Percentiles rank a stretch among this genome's conserved stretches.
These are phyloP conservation scores for Diuraphis noxia DNA, from an alignment of 1,140 invertebrate species.

Conservation along the genomic window DNA sequence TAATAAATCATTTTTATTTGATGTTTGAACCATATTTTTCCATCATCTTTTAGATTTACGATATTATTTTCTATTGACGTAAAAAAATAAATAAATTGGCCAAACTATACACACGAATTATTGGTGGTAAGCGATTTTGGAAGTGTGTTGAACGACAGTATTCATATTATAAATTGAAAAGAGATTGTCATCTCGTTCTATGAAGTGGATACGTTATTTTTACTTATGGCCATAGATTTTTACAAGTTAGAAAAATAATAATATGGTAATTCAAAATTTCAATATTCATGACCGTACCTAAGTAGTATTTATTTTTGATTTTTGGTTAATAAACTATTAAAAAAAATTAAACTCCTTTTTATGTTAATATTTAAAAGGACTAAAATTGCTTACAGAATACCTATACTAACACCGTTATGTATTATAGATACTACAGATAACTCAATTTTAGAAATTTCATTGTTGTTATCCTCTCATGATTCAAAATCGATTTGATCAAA, in stretches of 20 bases:
- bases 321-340: too few relatives aligned
- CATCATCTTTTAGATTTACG: background rate
- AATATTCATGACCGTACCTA: background rate
- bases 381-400: background rate
- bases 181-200: background rate
- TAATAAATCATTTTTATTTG: background rate
- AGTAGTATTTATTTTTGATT: background rate
- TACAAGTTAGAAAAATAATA: background rate
- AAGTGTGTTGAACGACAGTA: background rate
- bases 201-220: background rate
- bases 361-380: background rate
- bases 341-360: background rate
- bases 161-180: slow-evolving; percentile 13
- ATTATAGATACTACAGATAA: background rate
- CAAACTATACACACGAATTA: background rate
- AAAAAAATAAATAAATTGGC: background rate
- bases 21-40: background rate
- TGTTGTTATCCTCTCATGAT: background rate
- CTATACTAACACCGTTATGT: background rate
- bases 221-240: background rate
- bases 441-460: background rate
- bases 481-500: background rate
- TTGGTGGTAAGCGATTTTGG: background rate
- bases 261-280: background rate
- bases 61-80: background rate